Evolutionary conservation across 2,113 vertebrate species (phyloP).

Genomic region (Lophura nycthemera): DNA sequence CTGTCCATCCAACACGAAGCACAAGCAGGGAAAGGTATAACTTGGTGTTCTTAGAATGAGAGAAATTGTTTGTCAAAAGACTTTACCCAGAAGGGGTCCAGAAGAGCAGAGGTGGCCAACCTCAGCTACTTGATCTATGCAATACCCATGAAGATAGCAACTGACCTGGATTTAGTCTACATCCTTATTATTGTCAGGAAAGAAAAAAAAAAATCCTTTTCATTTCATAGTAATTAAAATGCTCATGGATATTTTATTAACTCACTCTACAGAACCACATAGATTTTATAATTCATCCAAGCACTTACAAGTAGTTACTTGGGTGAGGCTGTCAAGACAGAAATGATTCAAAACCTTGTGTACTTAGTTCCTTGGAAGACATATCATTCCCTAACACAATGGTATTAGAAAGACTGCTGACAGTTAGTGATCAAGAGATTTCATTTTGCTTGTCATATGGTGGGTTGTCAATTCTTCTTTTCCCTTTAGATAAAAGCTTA

Average conservation of each 20-base stretch:
- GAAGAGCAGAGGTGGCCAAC: not conserved
- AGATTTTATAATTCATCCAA: slow-evolving; percentile 63
- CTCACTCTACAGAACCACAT: slow-evolving; percentile 18
- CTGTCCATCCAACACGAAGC: not conserved
- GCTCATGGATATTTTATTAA: slow-evolving; percentile 59
- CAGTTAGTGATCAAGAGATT: slow-evolving; percentile 74
- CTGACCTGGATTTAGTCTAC: not conserved
- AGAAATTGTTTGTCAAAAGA: not conserved
- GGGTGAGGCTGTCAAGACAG: slow-evolving; percentile 68
- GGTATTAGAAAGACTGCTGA: slow-evolving; percentile 68
- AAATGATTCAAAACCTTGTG: slow-evolving; percentile 64
- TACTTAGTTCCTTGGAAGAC: slow-evolving; percentile 67
- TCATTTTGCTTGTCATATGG: slow-evolving; percentile 73
- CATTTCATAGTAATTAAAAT: slow-evolving; percentile 57
- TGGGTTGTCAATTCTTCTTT: slow-evolving; percentile 72
- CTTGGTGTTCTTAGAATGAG: not conserved
- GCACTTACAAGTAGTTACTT: slow-evolving; percentile 68
- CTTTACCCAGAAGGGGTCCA: not conserved
- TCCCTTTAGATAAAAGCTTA: slow-evolving; percentile 68
- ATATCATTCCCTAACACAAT: slow-evolving; percentile 73
- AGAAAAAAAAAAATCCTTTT: not conserved
- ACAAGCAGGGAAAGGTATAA: not conserved
- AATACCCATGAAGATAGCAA: not conserved
- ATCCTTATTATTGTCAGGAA: not conserved
- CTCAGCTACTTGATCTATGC: accelerated